Base-by-base conservation (phyloP, 2,113 vertebrate genomes). In the Ptychochromis oligacanthus region DNA sequence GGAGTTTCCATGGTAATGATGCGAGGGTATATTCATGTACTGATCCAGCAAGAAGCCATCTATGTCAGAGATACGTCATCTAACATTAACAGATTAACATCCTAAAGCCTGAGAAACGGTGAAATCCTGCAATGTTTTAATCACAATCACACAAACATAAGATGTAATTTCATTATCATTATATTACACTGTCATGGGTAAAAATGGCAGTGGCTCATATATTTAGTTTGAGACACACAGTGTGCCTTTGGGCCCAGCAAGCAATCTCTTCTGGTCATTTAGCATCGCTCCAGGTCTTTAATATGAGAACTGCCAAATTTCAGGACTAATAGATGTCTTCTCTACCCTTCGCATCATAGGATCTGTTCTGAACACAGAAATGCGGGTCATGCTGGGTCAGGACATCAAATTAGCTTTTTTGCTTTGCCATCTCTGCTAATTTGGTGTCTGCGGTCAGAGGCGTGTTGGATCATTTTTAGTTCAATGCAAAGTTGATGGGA, bases 11-110 rank as follows among this genome's bases (percentile, higher is more conserved):
- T 91, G 87, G 84, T 40, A 88, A 89, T 91, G 59, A 83, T 24
- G 18, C 75, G 49, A 52, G 17, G 77, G 79, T 90, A 84, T 82
- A 82, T 90, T 86, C 75, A 38, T 57, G 28, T 77, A 92, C 91
- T 55, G 89, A 94, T 94, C 86, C 9, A 14, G 74, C 84, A 91
- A 88, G 91, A 93, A 93, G 88, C 75, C 26, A 49, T 79, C 61
- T 4, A 52, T 80, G 79, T 67, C 78, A 83, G 79, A 79, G 67
- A 80, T 59, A 82, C 17, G 24, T 34, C 31, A 79, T 86, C 40
- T 49, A 62, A 61, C 81, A 59, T 75, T 84, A 70, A 87, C 20
- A 84, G 78, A 87, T 84, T 76, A 77, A 61, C 67, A 52, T 80
- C 49, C 38, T 52, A 14, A 64, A 20, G 52, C 52, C 81, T 62